Percentiles rank a stretch among this genome's conserved stretches.
phyloP scores from a whole-genome alignment of 2,113 vertebrate species.

The Pangasianodon gigas region DNA sequence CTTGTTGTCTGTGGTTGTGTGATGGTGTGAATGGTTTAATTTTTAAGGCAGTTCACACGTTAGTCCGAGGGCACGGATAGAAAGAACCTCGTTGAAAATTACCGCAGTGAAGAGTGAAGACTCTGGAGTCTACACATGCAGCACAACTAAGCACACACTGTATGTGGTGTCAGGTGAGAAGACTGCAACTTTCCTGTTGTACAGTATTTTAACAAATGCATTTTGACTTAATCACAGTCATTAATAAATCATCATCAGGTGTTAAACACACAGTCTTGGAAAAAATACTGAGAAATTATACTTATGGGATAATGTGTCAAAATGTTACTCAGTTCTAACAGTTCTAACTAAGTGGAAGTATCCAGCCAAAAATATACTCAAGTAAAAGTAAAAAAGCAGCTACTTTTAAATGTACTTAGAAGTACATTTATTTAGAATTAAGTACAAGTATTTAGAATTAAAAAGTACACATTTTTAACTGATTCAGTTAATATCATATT shows the following conservation, averaged over 20 bases:
- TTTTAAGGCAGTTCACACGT: rapidly evolving
- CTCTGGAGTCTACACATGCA: slow-evolving; percentile 56
- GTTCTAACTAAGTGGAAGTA: neutral
- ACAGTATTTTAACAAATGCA: neutral
- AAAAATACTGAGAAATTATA: neutral
- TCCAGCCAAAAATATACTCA: neutral
- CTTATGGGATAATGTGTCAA: neutral
- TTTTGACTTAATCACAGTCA: neutral
- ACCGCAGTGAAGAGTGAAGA: rapidly evolving
- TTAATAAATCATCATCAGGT: neutral
- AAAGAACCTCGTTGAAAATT: neutral
- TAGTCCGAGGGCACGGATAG: rapidly evolving
- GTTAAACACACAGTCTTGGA: neutral
- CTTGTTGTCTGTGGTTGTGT: neutral
- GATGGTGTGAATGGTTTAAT: neutral
- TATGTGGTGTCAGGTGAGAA: slow-evolving; percentile 58
- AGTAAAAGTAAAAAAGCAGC: neutral
- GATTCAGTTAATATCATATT: neutral
- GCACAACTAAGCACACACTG: rapidly evolving
- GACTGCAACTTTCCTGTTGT: neutral
- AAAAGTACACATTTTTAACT: neutral
- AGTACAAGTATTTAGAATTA: neutral
- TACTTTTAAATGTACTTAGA: neutral
- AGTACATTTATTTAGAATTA: too few relatives aligned
- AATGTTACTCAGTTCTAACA: neutral